phyloP scores from a whole-genome alignment of 1,140 invertebrate genomes.

The Argopecten irradians region DNA sequence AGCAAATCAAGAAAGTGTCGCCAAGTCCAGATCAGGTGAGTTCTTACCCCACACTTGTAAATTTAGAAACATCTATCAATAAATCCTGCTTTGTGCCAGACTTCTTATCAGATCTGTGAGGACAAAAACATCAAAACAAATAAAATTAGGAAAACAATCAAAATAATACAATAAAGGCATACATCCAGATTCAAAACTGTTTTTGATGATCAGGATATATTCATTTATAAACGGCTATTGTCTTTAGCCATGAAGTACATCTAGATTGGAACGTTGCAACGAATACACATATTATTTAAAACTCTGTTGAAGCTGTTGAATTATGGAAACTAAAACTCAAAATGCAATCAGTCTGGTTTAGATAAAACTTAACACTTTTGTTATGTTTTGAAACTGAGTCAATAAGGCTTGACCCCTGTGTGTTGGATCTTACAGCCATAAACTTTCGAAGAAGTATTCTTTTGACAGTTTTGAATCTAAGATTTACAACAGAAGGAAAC shows the following conservation, averaged over 20 bases:
- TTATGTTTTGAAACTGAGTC: too few relatives aligned
- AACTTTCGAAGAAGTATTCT: too few relatives aligned
- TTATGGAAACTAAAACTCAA: too few relatives aligned
- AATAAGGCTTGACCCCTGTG: too few relatives aligned
- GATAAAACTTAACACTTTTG: too few relatives aligned
- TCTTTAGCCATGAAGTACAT: too few relatives aligned
- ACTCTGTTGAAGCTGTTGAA: too few relatives aligned
- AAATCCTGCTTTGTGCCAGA: constrained; percentile 41
- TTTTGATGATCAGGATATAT: background rate
- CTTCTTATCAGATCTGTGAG: constrained; percentile 21
- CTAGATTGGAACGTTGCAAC: too few relatives aligned
- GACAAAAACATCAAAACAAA: constrained; percentile 21
- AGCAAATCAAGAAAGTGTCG: background rate
- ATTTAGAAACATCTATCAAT: constrained; percentile 39
- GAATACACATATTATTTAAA: too few relatives aligned
- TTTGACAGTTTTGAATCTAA: background rate
- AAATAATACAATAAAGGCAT: background rate
- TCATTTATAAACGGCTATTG: too few relatives aligned
- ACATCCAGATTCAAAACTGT: background rate
- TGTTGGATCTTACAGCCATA: too few relatives aligned
- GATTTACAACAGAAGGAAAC: background rate
- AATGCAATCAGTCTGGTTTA: too few relatives aligned
- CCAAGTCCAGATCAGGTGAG: background rate
- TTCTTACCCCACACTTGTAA: constrained; percentile 32
- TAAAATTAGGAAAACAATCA: background rate